These are phyloP conservation scores for Eudyptes chrysolophus DNA, from an alignment of 2,113 vertebrate species.

Conservation along the genomic window DNA sequence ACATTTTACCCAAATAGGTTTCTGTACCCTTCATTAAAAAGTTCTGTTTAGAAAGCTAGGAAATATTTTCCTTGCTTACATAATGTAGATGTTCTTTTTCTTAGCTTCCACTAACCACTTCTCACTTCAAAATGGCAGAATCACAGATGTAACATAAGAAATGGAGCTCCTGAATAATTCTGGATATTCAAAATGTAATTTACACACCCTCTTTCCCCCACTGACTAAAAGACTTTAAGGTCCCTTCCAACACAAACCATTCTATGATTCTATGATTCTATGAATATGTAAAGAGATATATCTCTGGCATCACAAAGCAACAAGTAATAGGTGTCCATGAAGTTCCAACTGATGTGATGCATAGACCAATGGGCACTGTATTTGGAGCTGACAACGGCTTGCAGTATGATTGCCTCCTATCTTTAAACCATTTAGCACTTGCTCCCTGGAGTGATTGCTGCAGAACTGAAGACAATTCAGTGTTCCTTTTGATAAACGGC, in stretches of 20 bases:
- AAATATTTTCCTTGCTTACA: neutral
- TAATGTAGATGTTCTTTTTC: neutral
- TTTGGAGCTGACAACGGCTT: neutral
- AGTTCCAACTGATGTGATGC: neutral
- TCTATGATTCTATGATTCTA: too few relatives aligned
- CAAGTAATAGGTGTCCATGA: neutral
- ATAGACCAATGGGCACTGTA: neutral
- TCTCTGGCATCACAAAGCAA: neutral
- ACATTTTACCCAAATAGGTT: neutral
- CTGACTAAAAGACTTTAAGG: neutral
- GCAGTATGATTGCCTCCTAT: neutral
- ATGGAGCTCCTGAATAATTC: neutral
- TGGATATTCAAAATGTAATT: neutral
- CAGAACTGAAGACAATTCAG: conserved; percentile 4
- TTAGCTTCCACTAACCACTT: neutral
- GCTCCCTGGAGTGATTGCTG: neutral
- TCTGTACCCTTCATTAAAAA: neutral
- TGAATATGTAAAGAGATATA: neutral
- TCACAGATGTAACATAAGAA: neutral
- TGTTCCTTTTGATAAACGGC: conserved; percentile 7
- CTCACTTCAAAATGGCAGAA: neutral
- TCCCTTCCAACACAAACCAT: too few relatives aligned
- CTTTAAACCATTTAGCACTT: conserved; percentile 4
- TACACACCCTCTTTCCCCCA: neutral
- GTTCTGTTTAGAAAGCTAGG: neutral